Base-by-base conservation (phyloP, 2,113 vertebrate genomes). In the Anhinga rufa region DNA sequence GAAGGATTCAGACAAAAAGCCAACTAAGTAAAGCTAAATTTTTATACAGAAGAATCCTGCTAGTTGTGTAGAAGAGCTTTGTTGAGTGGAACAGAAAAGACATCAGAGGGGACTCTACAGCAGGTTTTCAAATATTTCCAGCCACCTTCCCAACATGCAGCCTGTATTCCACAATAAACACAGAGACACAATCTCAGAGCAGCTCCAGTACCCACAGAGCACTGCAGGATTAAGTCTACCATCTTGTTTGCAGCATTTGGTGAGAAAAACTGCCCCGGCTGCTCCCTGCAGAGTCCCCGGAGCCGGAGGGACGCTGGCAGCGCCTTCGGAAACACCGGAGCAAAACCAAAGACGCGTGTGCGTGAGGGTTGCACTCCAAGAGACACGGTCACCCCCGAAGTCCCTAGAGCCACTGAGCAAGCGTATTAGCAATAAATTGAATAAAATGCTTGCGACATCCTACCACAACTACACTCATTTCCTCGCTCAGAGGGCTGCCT, bases 301-400 rank as follows among this genome's bases (percentile, higher is more conserved):
- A 4, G 46, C 51, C 6, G 26, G 46, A 51, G 55, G 18, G 42
- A 46, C 2, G 4, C 25, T 0, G 32, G 4, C 9, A 13, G 57
- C 9, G 1, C 18, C 62, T 17, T 15, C 8, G 4, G 70, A 31
- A 31, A 25, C 9, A 4, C 36, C 1, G 34, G 1, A n/a, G 20
- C 48, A n/a, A n/a, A n/a, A n/a, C n/a, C n/a, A n/a, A n/a, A n/a
- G n/a, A 28, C 0, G 0, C 2, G 20, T 2, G 14, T 1, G 29
- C 1, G 4, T 4, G n/a, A 29, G 55, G 26, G 24, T 7, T 14
- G 32, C 21, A 0, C 64, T 15, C 71, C 58, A 9, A 21, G 64
- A 40, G 57, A 12, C 48, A 8, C 4, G 1, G 46, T 17, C 66
- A 48, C 14, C 42, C 25, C 40, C 3, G 0, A 31, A 15, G 55